phyloP scores from a whole-genome alignment of 2,113 vertebrate genomes.

The Paramisgurnus dabryanus region DNA sequence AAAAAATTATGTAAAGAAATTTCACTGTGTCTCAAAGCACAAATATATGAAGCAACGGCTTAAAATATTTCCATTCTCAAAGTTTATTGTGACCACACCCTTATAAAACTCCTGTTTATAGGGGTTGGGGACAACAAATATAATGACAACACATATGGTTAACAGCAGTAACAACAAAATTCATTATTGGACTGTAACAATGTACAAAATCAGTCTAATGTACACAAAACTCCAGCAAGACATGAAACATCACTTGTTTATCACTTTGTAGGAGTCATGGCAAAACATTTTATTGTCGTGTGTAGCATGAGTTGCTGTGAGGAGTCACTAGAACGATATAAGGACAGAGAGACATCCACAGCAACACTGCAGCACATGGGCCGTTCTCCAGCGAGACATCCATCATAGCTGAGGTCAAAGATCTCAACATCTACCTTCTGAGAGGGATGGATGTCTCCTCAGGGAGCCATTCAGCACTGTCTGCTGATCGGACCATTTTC shows the following conservation, averaged over 20 bases:
- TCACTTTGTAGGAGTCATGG: not conserved
- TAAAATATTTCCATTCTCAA: too few species aligned
- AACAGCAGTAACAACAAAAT: too few species aligned
- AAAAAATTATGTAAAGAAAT: too few species aligned
- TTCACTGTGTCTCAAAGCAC: too few species aligned
- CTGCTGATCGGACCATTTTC: constrained; percentile 24
- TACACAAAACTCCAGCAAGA: too few species aligned
- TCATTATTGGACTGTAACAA: too few species aligned
- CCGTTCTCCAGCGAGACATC: constrained; percentile 15
- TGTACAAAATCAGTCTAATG: too few species aligned
- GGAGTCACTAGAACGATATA: not conserved
- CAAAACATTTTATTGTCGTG: not conserved
- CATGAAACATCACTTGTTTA: not conserved
- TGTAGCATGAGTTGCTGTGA: not conserved
- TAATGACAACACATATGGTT: too few species aligned
- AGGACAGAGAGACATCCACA: constrained; percentile 21
- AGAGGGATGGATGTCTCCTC: constrained; percentile 35
- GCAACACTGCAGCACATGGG: constrained; percentile 13
- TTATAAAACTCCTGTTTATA: too few species aligned
- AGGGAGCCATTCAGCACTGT: constrained; percentile 38
- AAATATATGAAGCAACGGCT: too few species aligned
- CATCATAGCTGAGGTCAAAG: constrained; percentile 44
- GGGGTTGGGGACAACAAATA: too few species aligned
- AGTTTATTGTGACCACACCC: too few species aligned
- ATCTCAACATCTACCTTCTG: constrained; percentile 39